A percentile compares a stretch with the other conserved stretches of the same genome.
These are phyloP conservation scores for Campoplex nolae DNA, from an alignment of 2,888 invertebrate species.

Conservation along the genomic window DNA sequence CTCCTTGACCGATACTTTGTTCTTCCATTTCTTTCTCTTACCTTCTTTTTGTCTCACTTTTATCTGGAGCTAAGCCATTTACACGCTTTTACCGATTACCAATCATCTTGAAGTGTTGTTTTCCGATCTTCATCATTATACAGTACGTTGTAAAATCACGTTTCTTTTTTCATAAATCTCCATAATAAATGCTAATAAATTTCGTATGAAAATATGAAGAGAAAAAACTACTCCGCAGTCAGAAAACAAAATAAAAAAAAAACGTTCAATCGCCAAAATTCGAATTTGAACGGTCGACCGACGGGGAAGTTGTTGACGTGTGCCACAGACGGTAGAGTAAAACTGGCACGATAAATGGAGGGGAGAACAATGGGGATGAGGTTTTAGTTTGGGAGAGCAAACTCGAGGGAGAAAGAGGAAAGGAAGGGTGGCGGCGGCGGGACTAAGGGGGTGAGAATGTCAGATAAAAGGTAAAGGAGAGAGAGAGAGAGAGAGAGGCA, in stretches of 20 bases:
- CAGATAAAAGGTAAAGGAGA: conserved; percentile 48
- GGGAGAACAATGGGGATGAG: conserved; percentile 39
- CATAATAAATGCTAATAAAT: too few relatives aligned
- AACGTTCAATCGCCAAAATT: not conserved
- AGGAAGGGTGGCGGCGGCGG: conserved; percentile 1
- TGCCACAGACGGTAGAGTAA: conserved; percentile 40
- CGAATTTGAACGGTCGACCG: not conserved
- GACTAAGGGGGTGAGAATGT: conserved; percentile 44
- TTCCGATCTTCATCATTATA: too few relatives aligned
- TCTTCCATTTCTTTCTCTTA: conserved; percentile 14
- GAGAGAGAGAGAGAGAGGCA: conserved; percentile 39
- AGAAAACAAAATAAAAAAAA: not conserved
- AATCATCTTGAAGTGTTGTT: too few relatives aligned
- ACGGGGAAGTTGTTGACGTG: conserved; percentile 8
- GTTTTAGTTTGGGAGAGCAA: conserved; percentile 40
- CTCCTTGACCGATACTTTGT: conserved; percentile 20
- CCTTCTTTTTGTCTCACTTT: not conserved
- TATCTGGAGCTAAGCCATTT: not conserved
- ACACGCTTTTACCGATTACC: too few relatives aligned
- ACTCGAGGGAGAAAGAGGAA: conserved; percentile 60
- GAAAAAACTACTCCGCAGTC: too few relatives aligned
- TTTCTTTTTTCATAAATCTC: too few relatives aligned
- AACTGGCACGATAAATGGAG: conserved; percentile 47
- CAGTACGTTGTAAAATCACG: too few relatives aligned
- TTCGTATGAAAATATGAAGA: too few relatives aligned